Evolutionary conservation across 2,888 invertebrate species (phyloP).

Genomic region (Lithophane socia): DNA sequence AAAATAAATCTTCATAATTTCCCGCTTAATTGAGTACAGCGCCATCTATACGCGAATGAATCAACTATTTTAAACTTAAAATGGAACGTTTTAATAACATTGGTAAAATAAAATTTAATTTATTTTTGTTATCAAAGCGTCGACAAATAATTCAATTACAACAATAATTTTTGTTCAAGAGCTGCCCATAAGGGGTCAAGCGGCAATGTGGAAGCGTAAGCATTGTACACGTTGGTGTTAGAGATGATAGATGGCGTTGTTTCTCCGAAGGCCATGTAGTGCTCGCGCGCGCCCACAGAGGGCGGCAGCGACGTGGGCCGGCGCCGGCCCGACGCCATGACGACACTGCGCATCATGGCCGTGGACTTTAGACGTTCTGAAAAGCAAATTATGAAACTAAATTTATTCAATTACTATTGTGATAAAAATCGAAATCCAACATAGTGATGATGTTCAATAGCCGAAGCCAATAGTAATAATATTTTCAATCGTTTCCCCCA

Average conservation of each 20-base stretch:
- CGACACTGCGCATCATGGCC: slow-evolving; percentile 83
- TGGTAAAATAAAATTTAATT: slow-evolving; percentile 55
- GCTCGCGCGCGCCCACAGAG: slow-evolving; percentile 29
- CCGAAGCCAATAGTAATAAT: neutral
- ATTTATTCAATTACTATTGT: neutral
- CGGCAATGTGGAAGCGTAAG: slow-evolving; percentile 57
- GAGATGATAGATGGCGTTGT: slow-evolving; percentile 62
- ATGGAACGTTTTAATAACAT: slow-evolving; percentile 26
- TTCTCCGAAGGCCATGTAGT: slow-evolving; percentile 70
- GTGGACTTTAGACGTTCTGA: slow-evolving; percentile 81
- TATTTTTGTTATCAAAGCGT: slow-evolving; percentile 47
- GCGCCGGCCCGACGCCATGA: slow-evolving; percentile 79
- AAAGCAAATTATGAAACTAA: neutral
- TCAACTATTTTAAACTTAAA: slow-evolving; percentile 42
- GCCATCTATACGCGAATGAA: slow-evolving; percentile 57
- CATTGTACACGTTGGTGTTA: slow-evolving; percentile 60
- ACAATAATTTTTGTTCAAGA: slow-evolving; percentile 80
- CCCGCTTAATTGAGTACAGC: slow-evolving; percentile 50
- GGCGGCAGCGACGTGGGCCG: slow-evolving; percentile 58
- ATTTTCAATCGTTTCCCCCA: neutral
- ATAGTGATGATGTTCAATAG: neutral
- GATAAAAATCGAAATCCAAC: neutral
- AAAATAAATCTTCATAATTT: slow-evolving; percentile 35
- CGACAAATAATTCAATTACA: slow-evolving; percentile 56
- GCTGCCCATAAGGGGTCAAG: slow-evolving; percentile 84